Evolutionary conservation across 1,140 invertebrate genomes (phyloP).

Genomic region (Lepeophtheirus salmonis): DNA sequence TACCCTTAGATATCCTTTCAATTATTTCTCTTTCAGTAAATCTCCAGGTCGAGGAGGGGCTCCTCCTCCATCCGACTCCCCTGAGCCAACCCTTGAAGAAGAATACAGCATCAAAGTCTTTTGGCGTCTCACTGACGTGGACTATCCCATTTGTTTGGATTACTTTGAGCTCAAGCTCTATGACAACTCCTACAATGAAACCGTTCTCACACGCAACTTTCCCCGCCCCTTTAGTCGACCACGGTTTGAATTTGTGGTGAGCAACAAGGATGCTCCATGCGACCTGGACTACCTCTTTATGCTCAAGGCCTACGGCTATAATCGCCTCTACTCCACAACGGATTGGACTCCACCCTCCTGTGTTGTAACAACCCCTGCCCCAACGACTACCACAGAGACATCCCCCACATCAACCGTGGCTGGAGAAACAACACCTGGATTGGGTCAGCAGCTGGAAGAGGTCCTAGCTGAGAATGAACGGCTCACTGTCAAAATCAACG

Average conservation of each 20-base stretch:
- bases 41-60: background rate
- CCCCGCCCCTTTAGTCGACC: background rate
- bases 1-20: background rate
- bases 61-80: background rate
- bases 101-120: constrained; percentile 10
- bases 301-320: constrained; percentile 6
- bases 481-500: constrained; percentile 16
- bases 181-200: constrained; percentile 16
- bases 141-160: constrained; percentile 13
- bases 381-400: constrained; percentile 8
- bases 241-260: constrained; percentile 6
- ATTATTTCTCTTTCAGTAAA: background rate
- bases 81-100: background rate
- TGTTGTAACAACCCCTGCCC: constrained; percentile 14
- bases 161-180: constrained; percentile 16
- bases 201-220: constrained; percentile 1
- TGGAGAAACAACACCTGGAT: background rate
- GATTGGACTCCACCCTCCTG: constrained; percentile 18
- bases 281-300: constrained; percentile 12
- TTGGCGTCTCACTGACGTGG: constrained; percentile 9
- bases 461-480: constrained; percentile 12
- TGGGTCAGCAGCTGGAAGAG: constrained; percentile 8
- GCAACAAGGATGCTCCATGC: background rate
- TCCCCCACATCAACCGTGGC: background rate
- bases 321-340: background rate